These are phyloP conservation scores for Epirrhoe tristata DNA, from an alignment of 2,888 invertebrate genomes.

Conservation along the genomic window DNA sequence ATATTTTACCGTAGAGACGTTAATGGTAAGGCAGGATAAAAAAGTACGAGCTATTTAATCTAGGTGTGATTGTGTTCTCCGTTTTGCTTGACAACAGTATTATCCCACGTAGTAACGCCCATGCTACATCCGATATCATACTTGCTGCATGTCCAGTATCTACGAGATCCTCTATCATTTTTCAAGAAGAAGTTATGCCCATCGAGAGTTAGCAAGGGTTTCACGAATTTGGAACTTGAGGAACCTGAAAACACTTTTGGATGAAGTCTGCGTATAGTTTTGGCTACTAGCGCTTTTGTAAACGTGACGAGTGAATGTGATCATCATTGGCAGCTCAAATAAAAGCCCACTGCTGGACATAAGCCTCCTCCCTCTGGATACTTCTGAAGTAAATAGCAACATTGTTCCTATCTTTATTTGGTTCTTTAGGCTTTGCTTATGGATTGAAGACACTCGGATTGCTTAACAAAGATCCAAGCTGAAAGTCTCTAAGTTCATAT, in stretches of 20 bases:
- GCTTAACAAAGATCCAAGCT: too few relatives aligned
- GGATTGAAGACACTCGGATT: too few relatives aligned
- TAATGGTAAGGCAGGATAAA: too few relatives aligned
- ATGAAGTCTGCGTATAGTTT: conserved; percentile 7
- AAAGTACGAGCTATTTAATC: not conserved
- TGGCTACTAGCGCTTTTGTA: conserved; percentile 1
- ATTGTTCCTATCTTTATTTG: too few relatives aligned
- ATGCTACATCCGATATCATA: conserved; percentile 51
- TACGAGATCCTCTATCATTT: conserved; percentile 39
- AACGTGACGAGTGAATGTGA: conserved; percentile 2
- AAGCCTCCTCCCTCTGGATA: too few relatives aligned
- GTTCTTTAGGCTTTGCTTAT: too few relatives aligned
- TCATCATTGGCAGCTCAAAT: too few relatives aligned
- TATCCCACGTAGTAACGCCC: conserved; percentile 44
- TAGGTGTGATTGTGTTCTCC: conserved; percentile 42
- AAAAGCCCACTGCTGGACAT: too few relatives aligned
- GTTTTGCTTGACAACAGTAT: conserved; percentile 42
- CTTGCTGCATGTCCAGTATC: conserved; percentile 50
- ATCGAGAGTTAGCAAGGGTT: conserved; percentile 47
- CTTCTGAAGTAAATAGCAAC: not conserved
- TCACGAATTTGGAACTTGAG: conserved; percentile 45
- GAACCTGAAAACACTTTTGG: conserved; percentile 32
- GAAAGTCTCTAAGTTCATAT: too few relatives aligned
- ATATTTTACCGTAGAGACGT: too few relatives aligned
- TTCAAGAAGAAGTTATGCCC: conserved; percentile 51